phyloP scores from a whole-genome alignment of 2,113 vertebrate genomes.

The Siniperca chuatsi region DNA sequence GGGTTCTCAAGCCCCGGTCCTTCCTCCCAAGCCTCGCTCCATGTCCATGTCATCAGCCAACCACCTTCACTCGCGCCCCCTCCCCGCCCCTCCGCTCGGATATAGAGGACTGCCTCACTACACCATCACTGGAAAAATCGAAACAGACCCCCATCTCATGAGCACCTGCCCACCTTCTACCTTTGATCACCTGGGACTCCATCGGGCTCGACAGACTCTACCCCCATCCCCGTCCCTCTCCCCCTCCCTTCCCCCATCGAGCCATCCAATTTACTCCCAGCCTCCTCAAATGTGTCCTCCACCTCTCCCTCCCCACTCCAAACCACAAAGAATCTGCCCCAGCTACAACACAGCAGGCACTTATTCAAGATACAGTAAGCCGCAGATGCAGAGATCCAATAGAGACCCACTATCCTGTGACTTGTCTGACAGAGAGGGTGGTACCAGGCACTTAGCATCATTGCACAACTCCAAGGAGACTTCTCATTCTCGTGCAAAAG shows the following conservation, averaged over 20 bases:
- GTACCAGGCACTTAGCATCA: constrained; percentile 64
- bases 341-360: constrained; percentile 72
- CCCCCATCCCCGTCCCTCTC: constrained; percentile 87
- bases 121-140: constrained; percentile 77
- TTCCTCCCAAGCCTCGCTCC: constrained; percentile 87
- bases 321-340: constrained; percentile 71
- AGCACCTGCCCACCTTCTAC: constrained; percentile 81
- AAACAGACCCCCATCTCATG: constrained; percentile 88
- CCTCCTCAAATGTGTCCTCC: constrained; percentile 81
- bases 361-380: constrained; percentile 74
- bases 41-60: constrained; percentile 84
- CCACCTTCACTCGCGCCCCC: constrained; percentile 80
- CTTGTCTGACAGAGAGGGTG: constrained; percentile 62
- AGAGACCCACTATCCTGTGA: constrained; percentile 85
- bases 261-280: constrained; percentile 81
- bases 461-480: constrained; percentile 73
- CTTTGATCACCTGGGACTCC: constrained; percentile 86
- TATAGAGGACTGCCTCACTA: constrained; percentile 82
- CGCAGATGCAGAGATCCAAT: constrained; percentile 66
- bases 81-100: constrained; percentile 82
- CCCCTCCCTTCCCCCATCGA: constrained; percentile 84
- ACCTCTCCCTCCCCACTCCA: constrained; percentile 84
- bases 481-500: constrained; percentile 63
- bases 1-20: constrained; percentile 81
- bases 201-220: constrained; percentile 81